These are phyloP conservation scores for Myrmecophaga tridactyla DNA, from an alignment of 2,113 vertebrate genomes.

Conservation along the genomic window DNA sequence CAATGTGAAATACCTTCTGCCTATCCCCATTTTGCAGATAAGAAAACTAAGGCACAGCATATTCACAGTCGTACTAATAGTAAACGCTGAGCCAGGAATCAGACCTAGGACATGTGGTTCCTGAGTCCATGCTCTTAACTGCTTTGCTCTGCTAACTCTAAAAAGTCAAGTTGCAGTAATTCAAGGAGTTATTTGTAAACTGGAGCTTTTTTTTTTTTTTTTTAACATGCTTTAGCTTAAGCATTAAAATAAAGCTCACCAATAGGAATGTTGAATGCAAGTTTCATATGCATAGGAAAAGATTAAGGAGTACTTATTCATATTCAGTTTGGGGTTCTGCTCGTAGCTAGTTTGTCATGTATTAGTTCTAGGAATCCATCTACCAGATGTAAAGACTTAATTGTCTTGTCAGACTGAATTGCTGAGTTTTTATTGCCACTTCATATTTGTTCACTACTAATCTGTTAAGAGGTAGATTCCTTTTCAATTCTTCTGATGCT, in stretches of 20 bases:
- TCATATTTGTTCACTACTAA: not conserved
- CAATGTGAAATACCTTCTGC: rapidly evolving
- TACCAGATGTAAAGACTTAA: no score
- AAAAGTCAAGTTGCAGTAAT: not conserved
- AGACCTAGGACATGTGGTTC: rapidly evolving
- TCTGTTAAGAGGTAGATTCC: not conserved
- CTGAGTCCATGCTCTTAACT: not conserved
- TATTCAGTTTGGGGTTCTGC: not conserved
- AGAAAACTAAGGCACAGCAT: rapidly evolving
- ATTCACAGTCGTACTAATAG: not conserved
- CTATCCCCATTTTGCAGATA: not conserved
- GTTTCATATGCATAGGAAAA: not conserved
- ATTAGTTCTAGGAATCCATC: not conserved
- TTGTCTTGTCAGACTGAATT: not conserved
- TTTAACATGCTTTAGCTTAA: no score
- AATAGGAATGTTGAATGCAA: not conserved
- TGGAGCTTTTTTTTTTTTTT: not conserved
- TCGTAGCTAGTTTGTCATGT: not conserved
- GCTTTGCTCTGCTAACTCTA: not conserved
- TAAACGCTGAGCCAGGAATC: not conserved
- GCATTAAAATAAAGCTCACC: not conserved
- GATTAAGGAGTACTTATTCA: no score
- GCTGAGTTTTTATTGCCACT: not conserved
- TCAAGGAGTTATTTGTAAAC: not conserved
- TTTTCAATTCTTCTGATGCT: not conserved